A percentile compares a stretch with the other conserved stretches of the same genome.
Evolutionary conservation across 2,113 vertebrate genomes (phyloP).

Genomic region (Cettia cetti): DNA sequence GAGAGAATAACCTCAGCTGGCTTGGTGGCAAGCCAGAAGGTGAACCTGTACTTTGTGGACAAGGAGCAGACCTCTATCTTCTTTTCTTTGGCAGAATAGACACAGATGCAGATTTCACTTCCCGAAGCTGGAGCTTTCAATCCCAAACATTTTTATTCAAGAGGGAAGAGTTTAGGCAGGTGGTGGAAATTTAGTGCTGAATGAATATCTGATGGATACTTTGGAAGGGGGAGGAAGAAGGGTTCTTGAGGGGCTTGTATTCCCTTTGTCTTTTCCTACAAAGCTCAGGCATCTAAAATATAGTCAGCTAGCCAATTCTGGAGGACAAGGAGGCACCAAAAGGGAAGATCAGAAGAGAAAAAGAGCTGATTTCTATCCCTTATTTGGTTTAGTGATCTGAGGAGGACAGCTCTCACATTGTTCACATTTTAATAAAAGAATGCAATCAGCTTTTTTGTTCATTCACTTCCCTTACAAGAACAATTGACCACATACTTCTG

Average conservation of each 20-base stretch:
- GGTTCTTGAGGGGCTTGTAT: neutral
- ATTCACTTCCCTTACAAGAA: neutral
- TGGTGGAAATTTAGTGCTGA: neutral
- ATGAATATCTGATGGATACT: neutral
- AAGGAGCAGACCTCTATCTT: neutral
- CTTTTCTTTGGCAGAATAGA: neutral
- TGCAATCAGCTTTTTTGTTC: neutral
- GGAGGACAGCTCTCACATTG: neutral
- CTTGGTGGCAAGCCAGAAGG: neutral
- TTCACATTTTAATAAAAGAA: slow-evolving; percentile 4
- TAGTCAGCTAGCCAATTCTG: neutral
- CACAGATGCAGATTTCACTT: neutral
- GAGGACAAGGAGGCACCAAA: neutral
- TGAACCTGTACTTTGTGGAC: neutral
- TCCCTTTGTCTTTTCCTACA: neutral
- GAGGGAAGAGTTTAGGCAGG: neutral
- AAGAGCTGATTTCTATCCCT: slow-evolving; percentile 3
- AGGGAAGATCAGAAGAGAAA: neutral
- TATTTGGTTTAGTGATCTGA: slow-evolving; percentile 27
- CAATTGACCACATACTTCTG: neutral
- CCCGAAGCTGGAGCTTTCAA: neutral
- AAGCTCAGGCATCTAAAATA: neutral
- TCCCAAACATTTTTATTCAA: neutral
- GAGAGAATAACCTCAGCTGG: neutral
- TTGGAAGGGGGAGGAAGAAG: neutral